Base-by-base conservation (phyloP, 1,140 invertebrate genomes). In the Ceratina calcarata region DNA sequence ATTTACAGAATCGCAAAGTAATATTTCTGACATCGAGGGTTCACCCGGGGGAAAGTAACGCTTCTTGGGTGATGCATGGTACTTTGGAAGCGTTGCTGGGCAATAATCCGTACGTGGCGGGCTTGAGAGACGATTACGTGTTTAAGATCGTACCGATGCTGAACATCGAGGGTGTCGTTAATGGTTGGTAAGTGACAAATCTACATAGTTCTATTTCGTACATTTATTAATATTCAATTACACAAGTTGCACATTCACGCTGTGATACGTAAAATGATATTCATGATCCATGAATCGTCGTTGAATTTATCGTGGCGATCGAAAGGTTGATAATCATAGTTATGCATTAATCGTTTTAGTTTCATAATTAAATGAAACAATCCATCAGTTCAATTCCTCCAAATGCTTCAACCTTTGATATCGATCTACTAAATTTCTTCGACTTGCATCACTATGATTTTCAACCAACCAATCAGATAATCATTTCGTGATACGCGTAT, bases 81-180 rank as follows among this genome's bases (percentile, higher is more conserved):
- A 95, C 96, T 0, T 91, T 98, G 70, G 93, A 95, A 24, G 95
- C 94, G 80, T 92, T 98, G 4, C 89, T 97, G 13, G 94, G 94
- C 57, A 93, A 94, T 82, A 93, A 94, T 1, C 78, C 91, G 3
- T 92, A 94, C 13, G 95, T 95, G 1, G 91, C 92, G 22, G 93
- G 94, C 62, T 93, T 98, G 0, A 93, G 97, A 20, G 94, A 95
- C 75, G 94, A 95, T 82, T 98, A 95, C 93, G 94, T 98, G 27
- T 97, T 98, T 93, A 97, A 98, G 91, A 95, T 98, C 71, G 95
- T 98, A 51, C 97, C 97, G 3, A 97, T 98, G 96, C 93, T 98
- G 57, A 98, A 98, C 93, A 95, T 96, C 10, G 97, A 98, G 90
- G 97, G 97, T 12, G 97, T 98, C 20, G 95, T 97, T 82, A 97